Conservation (phyloP, 2,113 vertebrate species). For the Morphnarchus princeps region DNA sequence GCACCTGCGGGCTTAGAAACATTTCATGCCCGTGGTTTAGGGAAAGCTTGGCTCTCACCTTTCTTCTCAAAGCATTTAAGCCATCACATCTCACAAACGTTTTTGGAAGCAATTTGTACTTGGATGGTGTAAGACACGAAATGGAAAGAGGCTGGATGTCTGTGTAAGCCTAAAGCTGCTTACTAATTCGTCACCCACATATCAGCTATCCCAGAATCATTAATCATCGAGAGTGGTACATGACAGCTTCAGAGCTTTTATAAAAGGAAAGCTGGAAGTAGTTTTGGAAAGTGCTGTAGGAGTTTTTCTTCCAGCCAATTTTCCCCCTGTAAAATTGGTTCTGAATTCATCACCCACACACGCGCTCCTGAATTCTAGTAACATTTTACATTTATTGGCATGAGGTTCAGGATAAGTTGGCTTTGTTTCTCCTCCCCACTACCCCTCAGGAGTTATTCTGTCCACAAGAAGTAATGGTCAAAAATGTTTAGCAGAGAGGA, state of each 20-base stretch:
- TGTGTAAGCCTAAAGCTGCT: conserved; percentile 29
- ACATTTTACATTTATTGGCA: conserved; percentile 26
- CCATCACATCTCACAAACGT: not conserved
- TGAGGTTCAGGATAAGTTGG: not conserved
- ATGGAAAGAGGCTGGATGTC: not conserved
- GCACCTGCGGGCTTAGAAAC: not conserved
- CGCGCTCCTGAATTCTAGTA: not conserved
- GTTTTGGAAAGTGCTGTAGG: conserved; percentile 20
- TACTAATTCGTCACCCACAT: conserved; percentile 16
- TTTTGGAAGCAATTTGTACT: conserved; percentile 2
- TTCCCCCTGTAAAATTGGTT: conserved; percentile 1
- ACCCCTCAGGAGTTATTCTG: not conserved
- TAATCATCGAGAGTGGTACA: conserved; percentile 21
- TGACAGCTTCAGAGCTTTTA: conserved; percentile 35
- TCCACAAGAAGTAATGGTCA: not conserved
- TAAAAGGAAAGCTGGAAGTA: conserved; percentile 28
- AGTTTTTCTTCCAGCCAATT: conserved; percentile 21
- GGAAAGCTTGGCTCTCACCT: not conserved
- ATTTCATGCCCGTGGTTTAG: not conserved
- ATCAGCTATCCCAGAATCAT: conserved; percentile 26
- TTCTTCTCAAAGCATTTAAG: not conserved
- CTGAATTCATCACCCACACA: conserved; percentile 7
- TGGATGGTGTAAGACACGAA: not conserved
- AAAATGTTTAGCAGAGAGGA: not conserved
- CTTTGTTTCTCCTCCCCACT: not conserved